A percentile compares a stretch with the other conserved stretches of the same genome.
phyloP scores from a whole-genome alignment of 2,113 vertebrate genomes.

The Callipepla squamata region DNA sequence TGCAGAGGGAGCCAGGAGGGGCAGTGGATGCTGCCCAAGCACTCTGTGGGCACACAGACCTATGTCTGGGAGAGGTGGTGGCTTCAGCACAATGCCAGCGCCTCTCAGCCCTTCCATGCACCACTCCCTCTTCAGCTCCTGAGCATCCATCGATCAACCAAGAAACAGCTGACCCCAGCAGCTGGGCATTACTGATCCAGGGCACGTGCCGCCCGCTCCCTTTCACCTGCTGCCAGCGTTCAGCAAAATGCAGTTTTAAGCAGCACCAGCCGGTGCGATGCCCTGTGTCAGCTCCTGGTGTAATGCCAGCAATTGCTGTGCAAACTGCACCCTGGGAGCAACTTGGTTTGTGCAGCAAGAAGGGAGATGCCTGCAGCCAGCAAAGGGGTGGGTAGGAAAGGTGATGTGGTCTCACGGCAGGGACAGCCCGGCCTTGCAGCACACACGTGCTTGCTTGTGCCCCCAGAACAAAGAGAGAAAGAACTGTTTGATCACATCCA shows the following conservation, averaged over 20 bases:
- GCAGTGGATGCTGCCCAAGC: fast-evolving
- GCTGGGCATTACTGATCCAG: not conserved
- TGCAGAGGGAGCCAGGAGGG: not conserved
- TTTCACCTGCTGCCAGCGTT: not conserved
- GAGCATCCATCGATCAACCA: not conserved
- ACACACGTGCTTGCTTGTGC: not conserved
- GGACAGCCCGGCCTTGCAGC: not conserved
- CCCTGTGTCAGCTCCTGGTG: not conserved
- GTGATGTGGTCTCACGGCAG: not conserved
- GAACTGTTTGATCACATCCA: not conserved
- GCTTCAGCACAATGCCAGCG: not conserved
- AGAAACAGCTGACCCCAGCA: not conserved
- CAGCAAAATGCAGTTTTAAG: not conserved
- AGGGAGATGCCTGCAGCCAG: not conserved
- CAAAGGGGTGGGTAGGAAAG: not conserved
- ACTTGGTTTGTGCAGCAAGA: too few species aligned
- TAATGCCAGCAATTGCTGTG: fast-evolving
- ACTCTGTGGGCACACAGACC: fast-evolving
- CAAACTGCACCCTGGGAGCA: not conserved
- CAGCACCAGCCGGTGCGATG: not conserved
- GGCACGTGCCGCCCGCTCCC: not conserved
- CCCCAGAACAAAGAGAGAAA: not conserved
- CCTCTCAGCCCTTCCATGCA: not conserved
- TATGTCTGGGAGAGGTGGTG: not conserved
- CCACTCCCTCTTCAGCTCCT: not conserved